These are phyloP conservation scores for Penaeus monodon DNA, from an alignment of 2,888 invertebrate species.

Conservation along the genomic window DNA sequence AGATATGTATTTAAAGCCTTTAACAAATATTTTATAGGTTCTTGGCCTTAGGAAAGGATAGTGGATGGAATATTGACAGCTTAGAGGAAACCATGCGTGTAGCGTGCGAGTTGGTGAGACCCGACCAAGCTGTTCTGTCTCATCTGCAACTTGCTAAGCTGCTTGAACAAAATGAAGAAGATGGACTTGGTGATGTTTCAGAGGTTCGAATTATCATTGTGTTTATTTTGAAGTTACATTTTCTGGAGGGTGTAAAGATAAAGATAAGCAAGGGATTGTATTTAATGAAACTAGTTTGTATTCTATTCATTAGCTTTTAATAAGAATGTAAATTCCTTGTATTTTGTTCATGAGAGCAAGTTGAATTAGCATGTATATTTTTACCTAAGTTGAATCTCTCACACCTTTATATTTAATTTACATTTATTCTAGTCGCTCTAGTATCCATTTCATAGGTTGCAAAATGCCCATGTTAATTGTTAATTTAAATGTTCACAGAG, in stretches of 20 bases:
- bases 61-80: conserved; percentile 81
- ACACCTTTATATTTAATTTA: neutral
- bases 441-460: neutral
- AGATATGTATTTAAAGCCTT: neutral
- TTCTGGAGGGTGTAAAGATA: no score
- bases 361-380: no score
- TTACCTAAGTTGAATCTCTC: no score
- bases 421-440: neutral
- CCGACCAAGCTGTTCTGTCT: conserved; percentile 86
- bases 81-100: conserved; percentile 84
- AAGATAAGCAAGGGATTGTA: no score
- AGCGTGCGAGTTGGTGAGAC: conserved; percentile 83
- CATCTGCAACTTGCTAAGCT: conserved; percentile 75
- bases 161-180: conserved; percentile 67
- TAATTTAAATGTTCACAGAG: conserved; percentile 69
- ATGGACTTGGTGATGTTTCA: conserved; percentile 65
- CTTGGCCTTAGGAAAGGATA: conserved; percentile 78
- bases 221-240: neutral
- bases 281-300: no score
- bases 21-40: conserved; percentile 72
- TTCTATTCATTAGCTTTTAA: no score
- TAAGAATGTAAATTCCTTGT: no score
- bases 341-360: no score
- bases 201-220: conserved; percentile 31
- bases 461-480: neutral